Base-by-base conservation (phyloP, 2,113 vertebrate species). In the Uria aalge region DNA sequence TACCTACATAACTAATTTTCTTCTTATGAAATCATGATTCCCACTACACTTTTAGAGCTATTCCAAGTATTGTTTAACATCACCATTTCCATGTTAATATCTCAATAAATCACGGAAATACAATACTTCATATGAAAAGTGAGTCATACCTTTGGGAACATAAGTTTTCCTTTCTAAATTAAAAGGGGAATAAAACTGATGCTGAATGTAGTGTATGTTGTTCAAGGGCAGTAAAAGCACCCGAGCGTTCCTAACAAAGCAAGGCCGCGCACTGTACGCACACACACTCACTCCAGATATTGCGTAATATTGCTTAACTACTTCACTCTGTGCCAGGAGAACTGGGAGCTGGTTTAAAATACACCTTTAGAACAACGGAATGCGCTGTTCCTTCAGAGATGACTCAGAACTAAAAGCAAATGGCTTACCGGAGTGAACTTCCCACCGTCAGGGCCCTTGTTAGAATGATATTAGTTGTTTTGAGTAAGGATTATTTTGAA, bases 21-120 rank as follows among this genome's bases (percentile, higher is more conserved):
- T 98, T 97, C 96, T 97, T 97, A 97, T 97, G 97, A 98, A 98
- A 98, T 98, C 98, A 96, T 98, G 97, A 97, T 97, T 98, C 97
- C 98, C 97, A 88, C 94, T 95, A 95, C 95, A 97, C 96, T 97
- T 98, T 98, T 97, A 98, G 92, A 98, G 96, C 97, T 97, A 98
- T 98, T 96, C 94, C 96, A 98, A 98, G 97, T 98, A 98, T 98
- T 98, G 97, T 98, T 98, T 98, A 98, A 98, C 98, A 98, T 97
- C 95, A 98, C 96, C 88, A 97, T 98, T 98, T 98, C 97, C 97
- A 98, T 98, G 97, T 97, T 98, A 98, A 98, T 98, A 98, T 96
- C 92, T 96, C 89, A 95, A 96, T 98, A 98, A 97, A 98, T 98
- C 97, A 98, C 34, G 53, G 91, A 97, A 98, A 97, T 93, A 95